Percentiles rank a stretch among this genome's conserved stretches.
Evolutionary conservation across 2,113 vertebrate genomes (phyloP).

Genomic region (Echinops telfairi): DNA sequence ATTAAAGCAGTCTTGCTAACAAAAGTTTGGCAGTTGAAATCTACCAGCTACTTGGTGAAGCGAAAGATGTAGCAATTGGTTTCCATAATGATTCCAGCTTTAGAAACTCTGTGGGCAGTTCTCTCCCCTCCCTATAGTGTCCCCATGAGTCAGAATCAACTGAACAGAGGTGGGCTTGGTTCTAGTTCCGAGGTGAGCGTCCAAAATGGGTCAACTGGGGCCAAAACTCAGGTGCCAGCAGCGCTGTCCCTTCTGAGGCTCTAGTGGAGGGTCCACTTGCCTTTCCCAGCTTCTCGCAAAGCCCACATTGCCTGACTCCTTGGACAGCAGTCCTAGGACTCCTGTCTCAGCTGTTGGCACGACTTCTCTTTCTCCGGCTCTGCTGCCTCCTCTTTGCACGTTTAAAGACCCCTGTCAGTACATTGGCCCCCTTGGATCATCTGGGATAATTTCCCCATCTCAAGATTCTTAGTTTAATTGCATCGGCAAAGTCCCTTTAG

Average conservation of each 20-base stretch:
- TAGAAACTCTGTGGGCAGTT: too few relatives aligned
- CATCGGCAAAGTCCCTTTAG: neutral
- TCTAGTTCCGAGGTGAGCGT: neutral
- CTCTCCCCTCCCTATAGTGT: too few relatives aligned
- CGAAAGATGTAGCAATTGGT: too few relatives aligned
- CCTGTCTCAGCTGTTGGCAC: neutral
- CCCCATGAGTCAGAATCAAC: too few relatives aligned
- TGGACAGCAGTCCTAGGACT: neutral
- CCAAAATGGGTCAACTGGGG: neutral
- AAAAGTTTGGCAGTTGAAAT: too few relatives aligned
- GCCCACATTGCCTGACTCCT: neutral
- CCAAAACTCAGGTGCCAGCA: neutral
- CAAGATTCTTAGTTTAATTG: neutral
- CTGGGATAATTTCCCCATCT: neutral
- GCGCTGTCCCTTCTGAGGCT: neutral
- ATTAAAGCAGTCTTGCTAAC: too few relatives aligned
- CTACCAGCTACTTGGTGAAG: too few relatives aligned
- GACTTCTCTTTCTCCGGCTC: neutral
- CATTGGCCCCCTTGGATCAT: neutral
- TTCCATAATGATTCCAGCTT: too few relatives aligned
- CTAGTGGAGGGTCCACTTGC: neutral
- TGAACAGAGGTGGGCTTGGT: too few relatives aligned
- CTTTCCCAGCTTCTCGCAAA: neutral
- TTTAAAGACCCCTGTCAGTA: neutral
- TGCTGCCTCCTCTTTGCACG: neutral